Base-by-base conservation (phyloP, 2,797 vertebrate species). In the Pangasius macronema region DNA sequence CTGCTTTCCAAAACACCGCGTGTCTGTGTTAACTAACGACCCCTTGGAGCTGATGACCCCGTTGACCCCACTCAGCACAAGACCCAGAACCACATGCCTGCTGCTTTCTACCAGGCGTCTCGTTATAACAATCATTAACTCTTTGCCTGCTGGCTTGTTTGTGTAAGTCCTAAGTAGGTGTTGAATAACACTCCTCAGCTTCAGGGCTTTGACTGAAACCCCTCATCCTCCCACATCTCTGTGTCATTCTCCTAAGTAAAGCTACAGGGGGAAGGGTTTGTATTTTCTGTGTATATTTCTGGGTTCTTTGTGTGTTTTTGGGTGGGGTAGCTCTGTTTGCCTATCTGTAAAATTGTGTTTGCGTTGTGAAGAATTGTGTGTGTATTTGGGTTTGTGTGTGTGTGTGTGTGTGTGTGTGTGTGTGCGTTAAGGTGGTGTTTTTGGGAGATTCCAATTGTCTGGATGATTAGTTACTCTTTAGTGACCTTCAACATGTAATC, bases 111-210 rank as follows among this genome's bases (percentile, higher is more conserved):
- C 75, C 88, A 85, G 24, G 33, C 51, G 39, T 55, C 67, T 77
- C 63, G 27, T 75, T 82, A 63, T 65, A 89, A 87, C 87, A 84
- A 67, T 88, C 87, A 89, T 85, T 59, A 79, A 85, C 79, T 85
- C 79, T 59, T 86, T 84, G 83, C 82, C 63, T 77, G 53, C 59
- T 39, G 85, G 88, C 79, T 81, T 91, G 87, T 90, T 90, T 91
- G 87, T 90, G 82, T 89, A 87, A 92, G 90, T 73, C 87, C 86
- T 86, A 84, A 67, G 73, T 82, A 49, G 67, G 59, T 49, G 63
- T 85, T 91, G 88, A 89, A 85, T 90, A 89, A 90, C 86, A 85
- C 85, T 68, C 55, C 68, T 89, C 77, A 80, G 82, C 83, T 88
- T 49, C 59, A 76, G 46, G 73, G 68, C 77, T 82, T 51, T 84